Percentiles rank a stretch among this genome's conserved stretches.
phyloP scores from a whole-genome alignment of 1,140 invertebrate genomes.

The Ditylenchus dipsaci region DNA sequence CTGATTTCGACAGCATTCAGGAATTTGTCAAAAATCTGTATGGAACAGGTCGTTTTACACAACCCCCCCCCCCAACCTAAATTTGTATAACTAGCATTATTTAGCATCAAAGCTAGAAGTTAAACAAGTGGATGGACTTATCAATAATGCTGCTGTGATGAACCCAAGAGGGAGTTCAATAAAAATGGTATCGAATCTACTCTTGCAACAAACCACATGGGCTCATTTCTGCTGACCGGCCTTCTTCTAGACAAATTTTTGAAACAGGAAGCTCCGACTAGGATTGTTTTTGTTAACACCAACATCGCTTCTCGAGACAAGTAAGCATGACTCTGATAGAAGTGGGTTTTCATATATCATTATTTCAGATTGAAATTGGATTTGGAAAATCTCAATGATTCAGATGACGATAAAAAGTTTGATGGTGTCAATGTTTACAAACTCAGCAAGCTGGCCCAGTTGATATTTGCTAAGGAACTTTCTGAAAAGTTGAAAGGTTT shows the following conservation, averaged over 20 bases:
- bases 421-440: slow-evolving; percentile 16
- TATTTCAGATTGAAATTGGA: slow-evolving; percentile 44
- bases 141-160: slow-evolving; percentile 54
- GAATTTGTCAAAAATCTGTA: slow-evolving; percentile 51
- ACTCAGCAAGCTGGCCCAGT: slow-evolving; percentile 36
- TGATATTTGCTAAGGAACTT: slow-evolving; percentile 54
- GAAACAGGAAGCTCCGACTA: slow-evolving; percentile 37
- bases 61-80: background rate
- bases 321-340: slow-evolving; percentile 15
- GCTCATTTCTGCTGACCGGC: slow-evolving; percentile 49
- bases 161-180: slow-evolving; percentile 35
- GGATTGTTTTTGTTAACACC: slow-evolving; percentile 53
- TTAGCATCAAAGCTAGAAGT: slow-evolving; percentile 45
- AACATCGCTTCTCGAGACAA: slow-evolving; percentile 43
- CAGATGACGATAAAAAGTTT: slow-evolving; percentile 35
- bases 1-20: slow-evolving; percentile 55
- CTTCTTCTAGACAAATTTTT: slow-evolving; percentile 51
- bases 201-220: slow-evolving; percentile 56
- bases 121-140: slow-evolving; percentile 51
- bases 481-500: slow-evolving; percentile 48
- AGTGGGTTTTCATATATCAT: no score
- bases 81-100: slow-evolving; percentile 5
- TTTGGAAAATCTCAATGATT: slow-evolving; percentile 48
- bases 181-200: slow-evolving; percentile 53
- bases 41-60: background rate